Percentiles rank a stretch among this genome's conserved stretches.
Evolutionary conservation across 2,888 invertebrate species (phyloP).

Genomic region (Ectropis crepuscularia): DNA sequence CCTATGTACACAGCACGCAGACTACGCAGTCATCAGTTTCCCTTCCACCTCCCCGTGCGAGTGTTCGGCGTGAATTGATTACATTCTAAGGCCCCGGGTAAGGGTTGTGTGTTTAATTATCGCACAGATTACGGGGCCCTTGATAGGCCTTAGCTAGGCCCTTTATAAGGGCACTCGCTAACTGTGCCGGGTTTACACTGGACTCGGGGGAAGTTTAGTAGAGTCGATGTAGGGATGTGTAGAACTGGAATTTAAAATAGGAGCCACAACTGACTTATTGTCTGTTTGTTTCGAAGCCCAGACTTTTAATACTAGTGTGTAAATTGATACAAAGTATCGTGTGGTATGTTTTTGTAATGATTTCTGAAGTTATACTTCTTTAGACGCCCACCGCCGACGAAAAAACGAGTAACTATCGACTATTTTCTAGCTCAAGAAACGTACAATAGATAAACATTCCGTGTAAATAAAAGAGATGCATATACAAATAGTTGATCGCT

Average conservation of each 20-base stretch:
- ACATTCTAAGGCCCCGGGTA: slow-evolving; percentile 22
- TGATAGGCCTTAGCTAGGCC: slow-evolving; percentile 25
- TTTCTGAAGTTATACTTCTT: too few species aligned
- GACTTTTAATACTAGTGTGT: background rate
- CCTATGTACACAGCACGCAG: background rate
- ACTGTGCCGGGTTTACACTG: slow-evolving; percentile 6
- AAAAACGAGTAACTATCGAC: too few species aligned
- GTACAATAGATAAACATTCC: too few species aligned
- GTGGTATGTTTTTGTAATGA: too few species aligned
- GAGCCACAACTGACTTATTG: background rate
- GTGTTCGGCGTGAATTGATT: slow-evolving; percentile 20
- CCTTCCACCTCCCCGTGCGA: slow-evolving; percentile 9
- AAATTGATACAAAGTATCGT: too few species aligned
- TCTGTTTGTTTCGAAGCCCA: background rate
- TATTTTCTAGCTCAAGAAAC: too few species aligned
- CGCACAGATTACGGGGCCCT: slow-evolving; percentile 28
- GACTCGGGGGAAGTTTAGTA: background rate
- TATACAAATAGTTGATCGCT: too few species aligned
- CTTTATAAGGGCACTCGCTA: slow-evolving; percentile 16
- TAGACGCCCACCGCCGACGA: too few species aligned
- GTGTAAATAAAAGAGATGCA: too few species aligned
- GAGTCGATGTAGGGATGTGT: too few species aligned
- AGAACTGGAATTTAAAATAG: background rate
- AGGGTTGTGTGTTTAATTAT: slow-evolving; percentile 38
- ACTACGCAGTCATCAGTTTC: slow-evolving; percentile 2